Base-by-base conservation (phyloP, 2,113 vertebrate genomes). In the Agelaius phoeniceus region DNA sequence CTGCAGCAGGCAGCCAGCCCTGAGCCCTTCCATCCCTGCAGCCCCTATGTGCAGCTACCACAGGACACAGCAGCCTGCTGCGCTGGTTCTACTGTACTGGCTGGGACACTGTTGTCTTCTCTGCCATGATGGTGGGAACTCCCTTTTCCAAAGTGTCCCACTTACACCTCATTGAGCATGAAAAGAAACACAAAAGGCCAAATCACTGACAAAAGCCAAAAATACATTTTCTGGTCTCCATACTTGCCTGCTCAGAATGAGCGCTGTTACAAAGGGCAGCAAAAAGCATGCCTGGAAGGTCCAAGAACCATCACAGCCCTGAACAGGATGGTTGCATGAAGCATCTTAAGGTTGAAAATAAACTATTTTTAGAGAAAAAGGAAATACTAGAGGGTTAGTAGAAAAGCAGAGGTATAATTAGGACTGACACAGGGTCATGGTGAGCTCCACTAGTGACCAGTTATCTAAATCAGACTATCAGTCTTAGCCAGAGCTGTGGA, bases 1-100 rank as follows among this genome's bases (percentile, higher is more conserved):
- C 65, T 44, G 15, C 49, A 2, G 28, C 2, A 0, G 24, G 44
- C 1, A 0, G 49, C 4, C 9, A 27, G 23, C 37, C 20, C 4
- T 89, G 67, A 94, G 5, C 3, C 7, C 2, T 3, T 8, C 43
- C 16, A 3, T n/a, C 31, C 66, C 14, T 1, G 0, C 14, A 11
- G 57, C 11, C 26, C 5, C 17, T 6, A 2, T 4, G 5, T 15
- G 22, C 1, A 37, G 43, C 16, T n/a, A 18, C 28, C 16, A 26
- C 14, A 3, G n/a, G 26, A 18, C 28, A 16, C 23, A 31, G 59
- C 7, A 65, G 63, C 55, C 89, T 11, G 37, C 28, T 18, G 61
- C 33, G 37, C 59, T 49, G 9, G 11, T 16, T n/a, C 33, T 15
- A 7, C 59, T 39, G 8, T 1, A 5, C 54, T 17, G 18, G 5